Conservation (phyloP, 2,113 vertebrate species). For the Pelobates fuscus region DNA sequence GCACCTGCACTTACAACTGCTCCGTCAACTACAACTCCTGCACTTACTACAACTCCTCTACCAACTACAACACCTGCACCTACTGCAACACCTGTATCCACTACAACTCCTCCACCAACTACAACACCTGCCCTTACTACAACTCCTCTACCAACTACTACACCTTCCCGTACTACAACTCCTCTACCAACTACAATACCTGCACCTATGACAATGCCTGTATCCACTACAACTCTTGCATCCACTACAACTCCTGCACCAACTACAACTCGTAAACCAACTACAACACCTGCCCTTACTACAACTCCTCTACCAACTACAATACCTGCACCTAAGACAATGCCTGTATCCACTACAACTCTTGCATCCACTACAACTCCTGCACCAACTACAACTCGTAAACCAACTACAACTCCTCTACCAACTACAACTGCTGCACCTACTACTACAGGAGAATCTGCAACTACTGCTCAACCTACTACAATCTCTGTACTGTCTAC, state of each 20-base stretch:
- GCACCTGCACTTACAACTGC: background rate
- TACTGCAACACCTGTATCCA: background rate
- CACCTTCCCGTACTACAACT: background rate
- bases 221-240: background rate
- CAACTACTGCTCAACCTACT: background rate
- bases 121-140: background rate
- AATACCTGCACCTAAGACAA: background rate
- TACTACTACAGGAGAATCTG: background rate
- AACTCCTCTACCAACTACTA: background rate
- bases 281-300: background rate
- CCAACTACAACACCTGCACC: background rate
- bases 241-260: background rate
- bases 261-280: background rate
- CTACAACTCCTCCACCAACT: background rate
- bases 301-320: background rate
- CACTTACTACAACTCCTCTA: background rate
- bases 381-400: background rate
- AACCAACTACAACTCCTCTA: background rate
- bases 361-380: background rate
- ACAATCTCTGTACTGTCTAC: background rate
- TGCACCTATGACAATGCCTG: background rate
- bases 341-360: background rate
- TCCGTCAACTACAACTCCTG: background rate
- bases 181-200: background rate
- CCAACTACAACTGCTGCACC: background rate